Percentiles rank a stretch among this genome's conserved stretches.
Evolutionary conservation across 1,140 invertebrate genomes (phyloP).

Genomic region (Drosophila kohkoa): DNA sequence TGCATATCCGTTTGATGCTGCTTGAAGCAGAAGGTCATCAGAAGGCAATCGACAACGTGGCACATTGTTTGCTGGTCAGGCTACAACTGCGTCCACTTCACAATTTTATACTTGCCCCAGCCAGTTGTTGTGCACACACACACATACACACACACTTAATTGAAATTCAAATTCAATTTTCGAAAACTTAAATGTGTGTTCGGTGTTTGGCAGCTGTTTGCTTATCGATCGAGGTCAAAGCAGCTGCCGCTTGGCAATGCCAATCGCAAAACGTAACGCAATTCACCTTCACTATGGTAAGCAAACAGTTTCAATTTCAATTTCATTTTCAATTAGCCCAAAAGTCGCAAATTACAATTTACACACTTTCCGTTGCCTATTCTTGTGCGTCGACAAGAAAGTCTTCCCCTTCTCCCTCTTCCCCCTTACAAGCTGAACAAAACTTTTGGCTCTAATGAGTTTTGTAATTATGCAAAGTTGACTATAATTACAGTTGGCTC

Average conservation of each 20-base stretch:
- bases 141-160: constrained; percentile 15
- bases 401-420: background rate
- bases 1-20: constrained; percentile 45
- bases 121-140: background rate
- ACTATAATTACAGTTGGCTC: constrained; percentile 55
- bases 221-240: constrained; percentile 33
- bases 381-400: constrained; percentile 25
- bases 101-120: constrained; percentile 18
- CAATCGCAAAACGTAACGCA: background rate
- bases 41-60: constrained; percentile 39
- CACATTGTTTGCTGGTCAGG: constrained; percentile 40
- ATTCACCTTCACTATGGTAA: background rate
- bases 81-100: constrained; percentile 14
- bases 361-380: constrained; percentile 66
- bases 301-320: constrained; percentile 9
- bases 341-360: constrained; percentile 52
- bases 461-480: constrained; percentile 73
- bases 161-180: constrained; percentile 39
- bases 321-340: constrained; percentile 44
- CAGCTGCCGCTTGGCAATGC: constrained; percentile 27
- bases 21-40: constrained; percentile 41
- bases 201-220: constrained; percentile 46
- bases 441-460: constrained; percentile 63
- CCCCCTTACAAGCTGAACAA: no score
- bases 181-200: background rate